phyloP scores from a whole-genome alignment of 2,113 vertebrate genomes.

The Pterocles burchelli region DNA sequence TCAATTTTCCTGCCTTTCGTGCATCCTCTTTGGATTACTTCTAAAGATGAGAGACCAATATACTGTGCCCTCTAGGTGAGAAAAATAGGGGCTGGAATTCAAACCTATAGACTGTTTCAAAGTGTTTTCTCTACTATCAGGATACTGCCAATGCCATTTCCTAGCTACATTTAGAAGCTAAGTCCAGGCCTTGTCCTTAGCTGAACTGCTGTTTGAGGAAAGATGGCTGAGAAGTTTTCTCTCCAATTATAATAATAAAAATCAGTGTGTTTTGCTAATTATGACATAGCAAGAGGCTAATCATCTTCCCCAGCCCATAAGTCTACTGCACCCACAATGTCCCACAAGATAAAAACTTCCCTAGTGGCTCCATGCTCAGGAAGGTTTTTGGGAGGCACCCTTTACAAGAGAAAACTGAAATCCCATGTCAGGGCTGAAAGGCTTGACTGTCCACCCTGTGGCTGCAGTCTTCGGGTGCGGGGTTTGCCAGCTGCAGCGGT shows the following conservation, averaged over 20 bases:
- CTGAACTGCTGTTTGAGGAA: conserved; percentile 60
- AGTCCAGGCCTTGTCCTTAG: conserved; percentile 55
- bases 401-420: background rate
- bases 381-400: background rate
- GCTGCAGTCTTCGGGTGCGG: background rate
- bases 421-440: background rate
- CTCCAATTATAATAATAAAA: conserved; percentile 45
- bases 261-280: conserved; percentile 37
- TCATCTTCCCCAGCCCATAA: background rate
- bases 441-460: background rate
- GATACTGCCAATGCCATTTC: conserved; percentile 51
- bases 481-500: background rate
- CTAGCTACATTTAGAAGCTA: conserved; percentile 55
- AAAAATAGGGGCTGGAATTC: conserved; percentile 43
- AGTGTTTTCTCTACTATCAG: conserved; percentile 35
- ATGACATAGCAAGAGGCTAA: conserved; percentile 25
- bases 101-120: conserved; percentile 3
- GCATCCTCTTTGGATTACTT: conserved; percentile 6
- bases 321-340: background rate
- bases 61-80: conserved; percentile 40
- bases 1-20: conserved; percentile 50
- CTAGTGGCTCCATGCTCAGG: background rate
- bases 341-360: background rate
- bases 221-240: conserved; percentile 49
- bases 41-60: background rate